A percentile compares a stretch with the other conserved stretches of the same genome.
Conservation (phyloP, 53 echinoderm and acorn worm species). For the Echinarachnius parma region DNA sequence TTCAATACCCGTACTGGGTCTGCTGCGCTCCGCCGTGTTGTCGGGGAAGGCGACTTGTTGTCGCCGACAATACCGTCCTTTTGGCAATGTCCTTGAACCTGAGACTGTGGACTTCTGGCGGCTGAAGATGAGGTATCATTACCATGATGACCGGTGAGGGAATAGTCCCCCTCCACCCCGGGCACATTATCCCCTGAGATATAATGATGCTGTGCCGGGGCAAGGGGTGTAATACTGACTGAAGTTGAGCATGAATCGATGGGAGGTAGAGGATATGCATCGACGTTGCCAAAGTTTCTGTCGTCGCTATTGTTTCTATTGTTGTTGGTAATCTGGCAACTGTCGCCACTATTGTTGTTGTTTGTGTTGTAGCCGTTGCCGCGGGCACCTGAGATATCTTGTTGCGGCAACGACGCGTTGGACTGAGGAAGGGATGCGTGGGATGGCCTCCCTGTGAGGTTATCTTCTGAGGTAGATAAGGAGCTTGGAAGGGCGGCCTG, state of each 20-base stretch:
- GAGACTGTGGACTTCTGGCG: slow-evolving; percentile 30
- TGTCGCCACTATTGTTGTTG: slow-evolving; percentile 11
- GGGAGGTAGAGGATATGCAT: slow-evolving; percentile 36
- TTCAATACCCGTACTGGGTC: slow-evolving; percentile 38
- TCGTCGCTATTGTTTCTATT: slow-evolving; percentile 1
- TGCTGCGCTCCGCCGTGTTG: no score
- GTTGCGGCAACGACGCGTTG: not conserved
- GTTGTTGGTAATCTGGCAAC: not conserved
- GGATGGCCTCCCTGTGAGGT: slow-evolving; percentile 28
- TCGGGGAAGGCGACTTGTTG: not conserved
- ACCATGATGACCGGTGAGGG: slow-evolving; percentile 1
- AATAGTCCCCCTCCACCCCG: slow-evolving; percentile 7
- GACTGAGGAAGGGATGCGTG: no score
- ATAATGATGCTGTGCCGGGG: not conserved
- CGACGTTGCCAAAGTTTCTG: not conserved
- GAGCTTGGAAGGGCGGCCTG: not conserved
- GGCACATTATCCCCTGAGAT: slow-evolving; percentile 29
- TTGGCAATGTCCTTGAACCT: slow-evolving; percentile 15
- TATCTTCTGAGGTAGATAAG: slow-evolving; percentile 35
- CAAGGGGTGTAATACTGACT: slow-evolving; percentile 40
- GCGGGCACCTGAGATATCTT: not conserved
- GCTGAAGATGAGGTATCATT: not conserved
- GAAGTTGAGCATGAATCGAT: slow-evolving; percentile 12
- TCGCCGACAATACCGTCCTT: slow-evolving; percentile 13
- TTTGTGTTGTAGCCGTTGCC: not conserved